phyloP scores from a whole-genome alignment of 2,888 invertebrate species.

The Linnaemya vulpina region DNA sequence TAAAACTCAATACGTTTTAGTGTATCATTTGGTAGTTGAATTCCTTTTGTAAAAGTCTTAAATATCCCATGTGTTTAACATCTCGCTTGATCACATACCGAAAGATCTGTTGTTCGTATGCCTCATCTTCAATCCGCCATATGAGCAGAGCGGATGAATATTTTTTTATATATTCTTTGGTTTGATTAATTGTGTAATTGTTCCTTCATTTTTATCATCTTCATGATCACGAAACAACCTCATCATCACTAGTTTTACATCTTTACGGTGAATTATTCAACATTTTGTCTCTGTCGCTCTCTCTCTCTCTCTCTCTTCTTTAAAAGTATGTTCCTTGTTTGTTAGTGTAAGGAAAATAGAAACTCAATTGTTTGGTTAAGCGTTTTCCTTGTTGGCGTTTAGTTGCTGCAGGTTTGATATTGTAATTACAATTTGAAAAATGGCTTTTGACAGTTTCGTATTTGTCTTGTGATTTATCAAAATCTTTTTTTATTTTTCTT shows the following conservation, averaged over 20 bases:
- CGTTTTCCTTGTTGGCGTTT: conserved; percentile 14
- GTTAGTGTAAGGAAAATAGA: not conserved
- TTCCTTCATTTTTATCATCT: conserved; percentile 76
- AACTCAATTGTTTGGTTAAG: conserved; percentile 57
- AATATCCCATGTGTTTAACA: conserved; percentile 61
- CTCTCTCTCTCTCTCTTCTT: not conserved
- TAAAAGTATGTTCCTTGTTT: not conserved
- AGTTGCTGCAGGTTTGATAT: conserved; percentile 74
- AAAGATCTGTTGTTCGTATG: not conserved
- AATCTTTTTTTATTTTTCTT: too few relatives aligned
- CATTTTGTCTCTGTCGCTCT: not conserved
- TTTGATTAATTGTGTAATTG: conserved; percentile 81
- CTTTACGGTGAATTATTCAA: conserved; percentile 19
- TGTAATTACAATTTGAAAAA: conserved; percentile 82
- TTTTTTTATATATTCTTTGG: conserved; percentile 30
- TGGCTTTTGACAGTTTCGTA: conserved; percentile 81
- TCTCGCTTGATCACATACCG: conserved; percentile 28
- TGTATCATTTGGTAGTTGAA: conserved; percentile 67
- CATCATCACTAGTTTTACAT: conserved; percentile 52
- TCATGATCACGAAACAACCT: conserved; percentile 57
- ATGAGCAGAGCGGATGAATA: conserved; percentile 13
- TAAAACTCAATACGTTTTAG: conserved; percentile 26
- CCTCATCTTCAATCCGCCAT: conserved; percentile 30
- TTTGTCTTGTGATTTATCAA: conserved; percentile 82
- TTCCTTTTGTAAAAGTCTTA: conserved; percentile 36